Evolutionary conservation across 2,888 invertebrate species (phyloP), one percentile per base, ranked within the genome.

Genomic region (Agrochola lychnidis): DNA sequence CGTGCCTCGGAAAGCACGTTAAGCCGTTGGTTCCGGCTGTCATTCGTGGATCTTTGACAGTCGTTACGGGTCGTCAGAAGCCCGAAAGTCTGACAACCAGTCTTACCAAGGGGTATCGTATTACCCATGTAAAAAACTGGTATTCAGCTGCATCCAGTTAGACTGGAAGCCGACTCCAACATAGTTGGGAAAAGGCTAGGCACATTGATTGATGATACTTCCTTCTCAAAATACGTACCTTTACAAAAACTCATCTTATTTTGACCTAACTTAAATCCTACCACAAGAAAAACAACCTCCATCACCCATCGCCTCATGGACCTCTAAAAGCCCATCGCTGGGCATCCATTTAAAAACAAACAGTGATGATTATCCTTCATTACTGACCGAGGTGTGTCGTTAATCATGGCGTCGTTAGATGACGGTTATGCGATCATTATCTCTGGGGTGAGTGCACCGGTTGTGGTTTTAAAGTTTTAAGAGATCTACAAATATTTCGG

Each of bases 291-390:
- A 70, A 19, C 19, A 7, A 40, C 22, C 48, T 19, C 22, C 40
- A 62, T 48, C 0, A 30, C 3, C 48, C 51, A 61, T 70, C 42
- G 36, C 0, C 53, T n/a, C 6, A 16, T 70, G 81, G 84, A 68
- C 68, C 86, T 83, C 86, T 81, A 86, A 84, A 82, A 63, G 63
- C n/a, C 71, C 72, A 53, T 25, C 74, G 75, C 56, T 84, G 78
- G 62, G 73, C 73, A 76, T 81, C 25, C 51, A 76, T 86, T 81
- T 92, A 91, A 93, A 94, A 95, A 95, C 95, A 94, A 93, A 92
- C 92, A 87, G 82, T 88, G 90, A 95, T 95, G 95, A 96, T 96
- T 96, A 96, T 94, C 91, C 88, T 90, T 95, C 95, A 96, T 96
- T 96, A 96, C 94, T 88, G 90, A 90, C 87, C 89, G 92, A 93